phyloP scores from a whole-genome alignment of 2,888 invertebrate species.

The Dynastes hyllus region DNA sequence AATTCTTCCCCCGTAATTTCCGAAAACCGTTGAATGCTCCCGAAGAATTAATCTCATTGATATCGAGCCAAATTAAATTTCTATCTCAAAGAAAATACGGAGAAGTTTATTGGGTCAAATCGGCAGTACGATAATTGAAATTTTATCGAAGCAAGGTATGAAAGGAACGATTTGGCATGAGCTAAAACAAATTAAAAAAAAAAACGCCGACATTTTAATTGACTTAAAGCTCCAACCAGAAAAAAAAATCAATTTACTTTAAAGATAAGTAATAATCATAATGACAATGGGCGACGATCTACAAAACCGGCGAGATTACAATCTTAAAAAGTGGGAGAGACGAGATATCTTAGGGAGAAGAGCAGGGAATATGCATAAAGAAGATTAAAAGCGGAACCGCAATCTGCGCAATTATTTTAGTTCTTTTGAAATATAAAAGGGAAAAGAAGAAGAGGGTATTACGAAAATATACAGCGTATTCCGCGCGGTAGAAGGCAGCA shows the following conservation, averaged over 20 bases:
- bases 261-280: slow-evolving; percentile 31
- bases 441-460: slow-evolving; percentile 11
- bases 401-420: slow-evolving; percentile 52
- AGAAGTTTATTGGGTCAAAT: too few relatives aligned
- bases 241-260: slow-evolving; percentile 23
- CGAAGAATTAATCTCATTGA: too few relatives aligned
- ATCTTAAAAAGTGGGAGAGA: slow-evolving; percentile 23
- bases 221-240: neutral
- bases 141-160: too few relatives aligned
- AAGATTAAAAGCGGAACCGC: slow-evolving; percentile 46
- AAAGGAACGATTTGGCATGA: too few relatives aligned
- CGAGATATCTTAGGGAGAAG: slow-evolving; percentile 15
- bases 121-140: too few relatives aligned
- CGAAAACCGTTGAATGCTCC: too few relatives aligned
- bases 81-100: too few relatives aligned
- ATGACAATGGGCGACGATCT: slow-evolving; percentile 38
- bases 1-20: too few relatives aligned
- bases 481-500: neutral
- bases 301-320: slow-evolving; percentile 29
- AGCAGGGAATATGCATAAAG: slow-evolving; percentile 39
- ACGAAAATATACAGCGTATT: neutral
- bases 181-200: neutral
- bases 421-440: slow-evolving; percentile 49
- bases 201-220: neutral
- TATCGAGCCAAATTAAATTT: too few relatives aligned